These are phyloP conservation scores for Anas platyrhynchos DNA, from an alignment of 2,113 vertebrate species.

Conservation along the genomic window DNA sequence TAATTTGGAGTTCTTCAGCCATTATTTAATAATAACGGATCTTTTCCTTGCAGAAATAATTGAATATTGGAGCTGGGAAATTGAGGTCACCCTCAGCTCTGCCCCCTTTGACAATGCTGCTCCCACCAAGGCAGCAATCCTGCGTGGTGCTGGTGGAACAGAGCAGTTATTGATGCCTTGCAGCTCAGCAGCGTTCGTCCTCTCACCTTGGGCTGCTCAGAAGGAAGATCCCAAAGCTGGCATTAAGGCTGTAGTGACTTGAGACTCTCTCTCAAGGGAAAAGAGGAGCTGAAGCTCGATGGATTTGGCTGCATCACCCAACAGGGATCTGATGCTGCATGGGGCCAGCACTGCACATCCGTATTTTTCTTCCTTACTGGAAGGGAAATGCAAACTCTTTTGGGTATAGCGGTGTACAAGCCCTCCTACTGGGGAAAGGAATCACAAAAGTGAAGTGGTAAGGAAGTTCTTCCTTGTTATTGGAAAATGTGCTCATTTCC, in stretches of 20 bases:
- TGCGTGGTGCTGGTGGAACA: accelerated
- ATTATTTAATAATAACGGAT: conserved; percentile 53
- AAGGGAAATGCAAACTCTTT: not conserved
- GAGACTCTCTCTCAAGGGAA: not conserved
- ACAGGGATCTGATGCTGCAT: not conserved
- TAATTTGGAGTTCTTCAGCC: conserved; percentile 40
- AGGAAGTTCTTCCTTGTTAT: not conserved
- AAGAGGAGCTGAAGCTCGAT: not conserved
- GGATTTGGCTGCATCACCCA: not conserved
- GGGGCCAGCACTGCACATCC: not conserved
- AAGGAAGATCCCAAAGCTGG: not conserved
- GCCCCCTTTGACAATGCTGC: not conserved
- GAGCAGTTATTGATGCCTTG: not conserved
- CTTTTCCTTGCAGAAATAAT: conserved; percentile 51
- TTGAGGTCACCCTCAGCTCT: conserved; percentile 22
- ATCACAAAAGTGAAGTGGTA: not conserved
- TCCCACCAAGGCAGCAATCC: not conserved
- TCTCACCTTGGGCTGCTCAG: not conserved
- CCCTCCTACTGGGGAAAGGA: not conserved
- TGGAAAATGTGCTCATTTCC: not conserved
- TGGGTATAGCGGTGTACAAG: not conserved
- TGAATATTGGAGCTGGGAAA: conserved; percentile 33
- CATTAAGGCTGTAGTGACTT: not conserved
- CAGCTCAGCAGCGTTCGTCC: not conserved
- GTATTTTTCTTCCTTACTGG: not conserved